These are phyloP conservation scores for Ophioninae sp. DNA, from an alignment of 2,888 invertebrate genomes.

Conservation along the genomic window DNA sequence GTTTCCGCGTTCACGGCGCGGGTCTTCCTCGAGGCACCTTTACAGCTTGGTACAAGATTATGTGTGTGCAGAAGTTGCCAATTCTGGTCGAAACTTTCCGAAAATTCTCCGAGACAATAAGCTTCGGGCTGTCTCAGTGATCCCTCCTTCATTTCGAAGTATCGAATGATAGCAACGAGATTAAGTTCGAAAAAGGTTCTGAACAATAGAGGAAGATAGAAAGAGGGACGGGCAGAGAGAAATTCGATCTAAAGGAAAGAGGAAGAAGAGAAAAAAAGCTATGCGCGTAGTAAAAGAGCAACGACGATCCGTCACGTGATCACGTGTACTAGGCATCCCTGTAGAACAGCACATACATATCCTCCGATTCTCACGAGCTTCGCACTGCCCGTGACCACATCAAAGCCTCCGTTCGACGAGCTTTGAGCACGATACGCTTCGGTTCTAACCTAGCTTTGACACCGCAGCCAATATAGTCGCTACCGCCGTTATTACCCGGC, in stretches of 20 bases:
- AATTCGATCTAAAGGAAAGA: background rate
- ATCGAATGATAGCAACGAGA: constrained; percentile 15
- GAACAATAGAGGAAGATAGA: too few relatives aligned
- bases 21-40: constrained; percentile 6
- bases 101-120: constrained; percentile 67
- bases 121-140: constrained; percentile 41
- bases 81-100: constrained; percentile 71
- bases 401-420: constrained; percentile 78
- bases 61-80: constrained; percentile 68
- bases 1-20: background rate
- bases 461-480: constrained; percentile 80
- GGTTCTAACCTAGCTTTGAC: constrained; percentile 79
- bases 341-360: constrained; percentile 63
- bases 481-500: constrained; percentile 78
- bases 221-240: background rate
- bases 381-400: constrained; percentile 80
- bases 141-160: background rate
- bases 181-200: background rate
- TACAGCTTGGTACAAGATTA: background rate
- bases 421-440: constrained; percentile 79
- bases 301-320: constrained; percentile 45
- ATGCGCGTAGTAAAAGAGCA: constrained; percentile 17
- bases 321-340: constrained; percentile 44
- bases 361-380: constrained; percentile 74
- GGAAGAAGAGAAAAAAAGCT: constrained; percentile 13